A percentile compares a stretch with the other conserved stretches of the same genome.
Evolutionary conservation across 1,140 invertebrate species (phyloP).

Genomic region (Cydia splendana): DNA sequence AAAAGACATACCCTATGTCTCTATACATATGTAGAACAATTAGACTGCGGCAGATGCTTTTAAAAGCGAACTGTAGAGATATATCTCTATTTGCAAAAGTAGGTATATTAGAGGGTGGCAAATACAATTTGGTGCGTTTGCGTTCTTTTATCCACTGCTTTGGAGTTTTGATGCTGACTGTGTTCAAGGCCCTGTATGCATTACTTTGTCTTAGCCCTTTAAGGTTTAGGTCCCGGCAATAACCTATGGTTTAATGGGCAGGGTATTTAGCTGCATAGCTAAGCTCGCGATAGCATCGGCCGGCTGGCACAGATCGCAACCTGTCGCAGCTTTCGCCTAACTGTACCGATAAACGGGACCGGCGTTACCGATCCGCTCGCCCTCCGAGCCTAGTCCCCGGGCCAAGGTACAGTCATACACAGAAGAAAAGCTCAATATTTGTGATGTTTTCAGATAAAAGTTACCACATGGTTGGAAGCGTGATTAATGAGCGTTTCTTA

Average conservation of each 20-base stretch:
- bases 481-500: too few species aligned
- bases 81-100: too few species aligned
- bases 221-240: background rate
- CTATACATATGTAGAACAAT: too few species aligned
- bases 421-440: background rate
- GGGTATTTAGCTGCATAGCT: slow-evolving; percentile 2
- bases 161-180: background rate
- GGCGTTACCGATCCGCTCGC: slow-evolving; percentile 19
- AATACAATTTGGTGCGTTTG: too few species aligned
- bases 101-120: too few species aligned
- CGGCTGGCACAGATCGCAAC: slow-evolving; percentile 32
- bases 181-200: background rate
- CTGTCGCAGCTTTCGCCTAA: slow-evolving; percentile 32
- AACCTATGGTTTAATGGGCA: background rate
- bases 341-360: slow-evolving; percentile 29
- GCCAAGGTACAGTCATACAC: background rate
- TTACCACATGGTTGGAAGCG: too few species aligned
- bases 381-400: background rate
- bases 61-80: too few species aligned
- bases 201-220: background rate
- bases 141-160: too few species aligned
- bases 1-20: too few species aligned
- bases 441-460: background rate
- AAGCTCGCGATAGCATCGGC: slow-evolving; percentile 27
- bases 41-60: too few species aligned